Evolutionary conservation across 2,888 invertebrate species (phyloP), one percentile per base, ranked within the genome.

Genomic region (Callosobruchus maculatus): DNA sequence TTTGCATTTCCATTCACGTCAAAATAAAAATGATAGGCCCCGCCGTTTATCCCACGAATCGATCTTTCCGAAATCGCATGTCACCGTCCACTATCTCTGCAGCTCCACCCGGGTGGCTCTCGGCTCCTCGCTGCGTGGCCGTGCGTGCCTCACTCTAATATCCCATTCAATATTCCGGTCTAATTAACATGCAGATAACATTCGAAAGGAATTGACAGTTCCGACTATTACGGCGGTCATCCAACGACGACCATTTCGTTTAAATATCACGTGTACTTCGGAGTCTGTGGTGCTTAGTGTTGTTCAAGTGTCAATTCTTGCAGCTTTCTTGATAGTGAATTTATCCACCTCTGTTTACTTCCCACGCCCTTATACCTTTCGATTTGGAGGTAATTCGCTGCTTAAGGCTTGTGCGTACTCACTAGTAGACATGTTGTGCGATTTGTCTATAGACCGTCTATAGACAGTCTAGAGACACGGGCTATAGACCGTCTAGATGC

Each of bases 131-230:
- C 49, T 49, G 49, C 49, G 49, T 49, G 49, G 13, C 7, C 49
- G 49, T 49, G 79, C 78, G 78, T 79, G 79, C 74, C 71, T 68
- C 49, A 70, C 74, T 74, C 76, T 76, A 76, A 75, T 79, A 76
- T 74, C 71, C 72, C 74, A 70, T 74, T 74, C 75, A 78, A 79
- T 79, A 78, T 79, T 75, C 75, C 68, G 73, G 70, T 73, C 75
- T 78, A 77, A 78, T 79, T 79, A 78, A 79, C 79, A 79, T 79
- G 76, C 71, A 73, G 75, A 75, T 77, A 76, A 74, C 75, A 76
- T 77, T 76, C 77, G 77, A 72, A 75, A 71, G 67, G 73, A 75
- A 78, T 78, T 77, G 78, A 77, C 79, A 79, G 75, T 71, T 74
- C 76, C 72, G 75, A 78, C 77, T 49, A 5, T 49, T 49, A 0